Evolutionary conservation across 2,113 vertebrate species (phyloP).

Genomic region (Lampris megalopsis): DNA sequence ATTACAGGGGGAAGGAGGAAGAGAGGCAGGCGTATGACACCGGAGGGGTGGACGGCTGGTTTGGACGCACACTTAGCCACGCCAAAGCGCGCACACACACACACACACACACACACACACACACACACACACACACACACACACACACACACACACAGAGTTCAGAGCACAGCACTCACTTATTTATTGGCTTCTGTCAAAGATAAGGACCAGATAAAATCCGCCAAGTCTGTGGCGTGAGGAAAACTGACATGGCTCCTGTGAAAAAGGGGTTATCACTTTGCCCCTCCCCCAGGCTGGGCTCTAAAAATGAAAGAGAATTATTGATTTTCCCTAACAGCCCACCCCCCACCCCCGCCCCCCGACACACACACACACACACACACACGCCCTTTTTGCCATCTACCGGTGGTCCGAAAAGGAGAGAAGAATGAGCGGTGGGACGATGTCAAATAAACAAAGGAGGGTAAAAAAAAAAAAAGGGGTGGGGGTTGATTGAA

Average conservation of each 20-base stretch:
- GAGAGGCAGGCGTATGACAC: conserved; percentile 5
- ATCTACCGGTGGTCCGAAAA: conserved; percentile 14
- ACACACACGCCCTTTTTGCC: conserved; percentile 40
- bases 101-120: neutral
- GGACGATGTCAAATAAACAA: neutral
- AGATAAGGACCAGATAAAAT: conserved; percentile 21
- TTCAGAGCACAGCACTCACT: neutral
- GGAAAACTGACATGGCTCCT: conserved; percentile 38
- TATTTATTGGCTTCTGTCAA: conserved; percentile 27
- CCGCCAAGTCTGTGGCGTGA: conserved; percentile 39
- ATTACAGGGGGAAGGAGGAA: conserved; percentile 10
- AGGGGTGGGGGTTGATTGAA: conserved; percentile 24
- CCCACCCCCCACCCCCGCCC: neutral
- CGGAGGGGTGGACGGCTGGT: conserved; percentile 7
- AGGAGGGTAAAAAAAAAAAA: conserved; percentile 1
- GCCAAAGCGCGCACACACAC: neutral
- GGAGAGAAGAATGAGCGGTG: neutral
- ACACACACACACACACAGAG: neutral
- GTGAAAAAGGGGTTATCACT: neutral
- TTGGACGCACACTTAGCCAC: neutral
- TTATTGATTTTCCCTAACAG: conserved; percentile 62
- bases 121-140: neutral
- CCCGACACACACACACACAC: conserved; percentile 1
- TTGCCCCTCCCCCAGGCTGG: conserved; percentile 18
- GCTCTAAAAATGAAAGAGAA: conserved; percentile 50